These are phyloP conservation scores for Apogon hyalosoma DNA, from an alignment of 2,797 vertebrate genomes.

Conservation along the genomic window DNA sequence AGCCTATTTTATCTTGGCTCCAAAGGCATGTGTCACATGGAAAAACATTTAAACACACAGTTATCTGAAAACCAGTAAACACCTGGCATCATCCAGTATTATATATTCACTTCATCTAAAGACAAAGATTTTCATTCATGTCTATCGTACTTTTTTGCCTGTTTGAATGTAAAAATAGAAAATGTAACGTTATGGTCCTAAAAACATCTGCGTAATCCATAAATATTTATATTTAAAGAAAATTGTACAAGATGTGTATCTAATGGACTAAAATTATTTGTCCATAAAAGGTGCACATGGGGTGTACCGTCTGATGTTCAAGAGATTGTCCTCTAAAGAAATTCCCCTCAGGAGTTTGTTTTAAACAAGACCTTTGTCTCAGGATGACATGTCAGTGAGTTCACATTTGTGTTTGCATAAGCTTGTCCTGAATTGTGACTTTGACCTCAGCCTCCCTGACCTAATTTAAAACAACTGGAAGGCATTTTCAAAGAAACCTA, in stretches of 20 bases:
- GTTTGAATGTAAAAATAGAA: too few species aligned
- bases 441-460: slow-evolving; percentile 45
- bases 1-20: too few species aligned
- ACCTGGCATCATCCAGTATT: too few species aligned
- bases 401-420: slow-evolving; percentile 41
- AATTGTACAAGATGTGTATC: not conserved
- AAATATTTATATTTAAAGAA: too few species aligned
- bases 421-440: slow-evolving; percentile 42
- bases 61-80: too few species aligned
- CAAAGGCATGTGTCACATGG: too few species aligned
- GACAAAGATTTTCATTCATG: too few species aligned
- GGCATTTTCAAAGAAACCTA: slow-evolving; percentile 27
- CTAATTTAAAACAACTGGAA: slow-evolving; percentile 25
- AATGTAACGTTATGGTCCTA: too few species aligned
- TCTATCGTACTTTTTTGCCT: too few species aligned
- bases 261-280: not conserved
- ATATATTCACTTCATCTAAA: too few species aligned
- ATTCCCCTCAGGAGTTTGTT: slow-evolving; percentile 40
- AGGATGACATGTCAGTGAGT: slow-evolving; percentile 29
- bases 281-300: not conserved
- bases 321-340: slow-evolving; percentile 19
- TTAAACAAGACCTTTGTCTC: slow-evolving; percentile 21
- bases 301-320: not conserved
- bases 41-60: too few species aligned
- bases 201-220: too few species aligned